phyloP scores from a whole-genome alignment of 2,888 invertebrate genomes.

The Microctonus brassicae region DNA sequence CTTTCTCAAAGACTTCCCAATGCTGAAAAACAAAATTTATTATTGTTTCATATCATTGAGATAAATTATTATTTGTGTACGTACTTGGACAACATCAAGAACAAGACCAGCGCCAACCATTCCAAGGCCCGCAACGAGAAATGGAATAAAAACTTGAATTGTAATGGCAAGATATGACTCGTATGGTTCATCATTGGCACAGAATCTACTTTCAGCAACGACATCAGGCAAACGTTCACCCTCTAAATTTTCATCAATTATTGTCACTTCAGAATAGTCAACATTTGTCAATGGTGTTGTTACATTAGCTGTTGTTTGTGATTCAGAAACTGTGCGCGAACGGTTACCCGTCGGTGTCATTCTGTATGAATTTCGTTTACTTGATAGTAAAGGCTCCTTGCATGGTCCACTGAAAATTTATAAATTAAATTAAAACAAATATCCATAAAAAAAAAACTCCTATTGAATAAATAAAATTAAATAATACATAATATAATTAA shows the following conservation, averaged over 20 bases:
- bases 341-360: slow-evolving; percentile 65
- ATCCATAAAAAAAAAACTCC: background rate
- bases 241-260: slow-evolving; percentile 63
- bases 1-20: slow-evolving; percentile 79
- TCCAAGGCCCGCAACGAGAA: slow-evolving; percentile 82
- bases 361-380: slow-evolving; percentile 57
- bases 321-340: slow-evolving; percentile 63
- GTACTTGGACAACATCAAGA: slow-evolving; percentile 79
- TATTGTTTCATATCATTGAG: background rate
- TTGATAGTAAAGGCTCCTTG: slow-evolving; percentile 62
- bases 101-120: slow-evolving; percentile 85
- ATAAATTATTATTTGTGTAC: background rate
- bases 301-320: slow-evolving; percentile 50
- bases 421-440: no score
- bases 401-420: slow-evolving; percentile 64
- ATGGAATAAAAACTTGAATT: slow-evolving; percentile 80
- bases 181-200: slow-evolving; percentile 67
- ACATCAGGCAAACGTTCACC: slow-evolving; percentile 73
- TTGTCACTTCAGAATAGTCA: slow-evolving; percentile 58
- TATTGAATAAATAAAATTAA: background rate
- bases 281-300: slow-evolving; percentile 50
- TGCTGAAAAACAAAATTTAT: slow-evolving; percentile 71
- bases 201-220: slow-evolving; percentile 72
- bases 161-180: slow-evolving; percentile 76
- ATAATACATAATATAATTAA: background rate